Conservation (phyloP, 2,113 vertebrate species). For the Neolamprologus caudopunctatus region DNA sequence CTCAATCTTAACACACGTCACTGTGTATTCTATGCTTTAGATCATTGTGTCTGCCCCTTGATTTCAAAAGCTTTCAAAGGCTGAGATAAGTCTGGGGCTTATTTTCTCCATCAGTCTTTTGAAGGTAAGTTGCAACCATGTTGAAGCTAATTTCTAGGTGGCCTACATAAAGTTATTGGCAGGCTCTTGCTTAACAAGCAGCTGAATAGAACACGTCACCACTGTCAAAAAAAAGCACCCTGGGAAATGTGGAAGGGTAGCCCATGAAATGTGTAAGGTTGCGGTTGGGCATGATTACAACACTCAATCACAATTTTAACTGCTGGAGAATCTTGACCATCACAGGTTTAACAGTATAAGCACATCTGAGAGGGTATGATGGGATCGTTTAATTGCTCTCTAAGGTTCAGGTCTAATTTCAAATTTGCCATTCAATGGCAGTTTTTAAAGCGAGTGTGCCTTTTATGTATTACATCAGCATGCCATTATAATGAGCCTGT, state of each 20-base stretch:
- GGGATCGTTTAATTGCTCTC: not conserved
- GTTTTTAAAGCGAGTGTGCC: not conserved
- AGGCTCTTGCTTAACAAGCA: not conserved
- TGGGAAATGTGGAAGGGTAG: slow-evolving; percentile 15
- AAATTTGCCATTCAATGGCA: not conserved
- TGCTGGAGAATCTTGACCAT: not conserved
- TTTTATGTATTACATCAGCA: not conserved
- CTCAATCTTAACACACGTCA: not conserved
- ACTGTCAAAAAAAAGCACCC: not conserved
- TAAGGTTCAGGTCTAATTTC: not conserved
- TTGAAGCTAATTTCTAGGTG: slow-evolving; percentile 28
- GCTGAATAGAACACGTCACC: not conserved
- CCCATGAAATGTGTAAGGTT: not conserved
- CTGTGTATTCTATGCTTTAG: not conserved
- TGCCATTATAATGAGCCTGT: not conserved
- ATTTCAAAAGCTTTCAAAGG: not conserved
- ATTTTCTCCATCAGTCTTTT: not conserved
- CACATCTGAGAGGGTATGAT: not conserved
- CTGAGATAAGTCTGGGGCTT: not conserved
- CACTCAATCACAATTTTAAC: not conserved
- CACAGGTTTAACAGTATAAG: not conserved
- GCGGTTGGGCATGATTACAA: not conserved
- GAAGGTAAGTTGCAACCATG: not conserved
- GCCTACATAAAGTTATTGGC: slow-evolving; percentile 29
- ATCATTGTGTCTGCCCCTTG: not conserved